These are phyloP conservation scores for Volucella bombylans DNA, from an alignment of 2,888 invertebrate species.

Conservation along the genomic window DNA sequence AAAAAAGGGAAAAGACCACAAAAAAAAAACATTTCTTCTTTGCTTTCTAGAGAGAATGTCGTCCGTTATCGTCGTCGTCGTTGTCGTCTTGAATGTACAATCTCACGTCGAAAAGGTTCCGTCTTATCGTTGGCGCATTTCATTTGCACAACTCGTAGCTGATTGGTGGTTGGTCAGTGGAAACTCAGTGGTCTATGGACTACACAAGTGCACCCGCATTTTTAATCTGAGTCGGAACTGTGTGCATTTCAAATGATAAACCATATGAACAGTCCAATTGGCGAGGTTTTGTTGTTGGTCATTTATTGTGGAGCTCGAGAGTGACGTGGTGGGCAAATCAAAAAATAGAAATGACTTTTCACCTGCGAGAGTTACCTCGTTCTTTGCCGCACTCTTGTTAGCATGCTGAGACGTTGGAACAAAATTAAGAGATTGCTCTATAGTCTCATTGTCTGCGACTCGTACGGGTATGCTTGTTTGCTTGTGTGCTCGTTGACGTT, in stretches of 20 bases:
- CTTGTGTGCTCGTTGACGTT: not conserved
- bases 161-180: too few species aligned
- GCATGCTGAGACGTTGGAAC: not conserved
- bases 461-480: slow-evolving; percentile 15
- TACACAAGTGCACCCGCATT: too few species aligned
- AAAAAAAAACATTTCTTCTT: slow-evolving; percentile 49
- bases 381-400: slow-evolving; percentile 18
- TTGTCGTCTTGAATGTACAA: not conserved
- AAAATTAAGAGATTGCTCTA: slow-evolving; percentile 27
- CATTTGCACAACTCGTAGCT: slow-evolving; percentile 26
- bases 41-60: slow-evolving; percentile 31
- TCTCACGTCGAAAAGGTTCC: slow-evolving; percentile 18
- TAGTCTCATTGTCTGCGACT: not conserved
- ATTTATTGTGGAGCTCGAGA: not conserved
- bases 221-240: not conserved
- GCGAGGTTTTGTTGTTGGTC: too few species aligned
- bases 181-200: too few species aligned
- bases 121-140: slow-evolving; percentile 2
- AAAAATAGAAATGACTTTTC: slow-evolving; percentile 69
- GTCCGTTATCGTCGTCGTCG: not conserved
- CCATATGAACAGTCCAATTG: too few species aligned
- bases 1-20: slow-evolving; percentile 18
- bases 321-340: slow-evolving; percentile 35
- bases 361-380: slow-evolving; percentile 43
- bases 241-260: not conserved